Percentiles rank a stretch among this genome's conserved stretches.
Evolutionary conservation across 2,888 invertebrate genomes (phyloP).

Genomic region (Conops quadrifasciatus): DNA sequence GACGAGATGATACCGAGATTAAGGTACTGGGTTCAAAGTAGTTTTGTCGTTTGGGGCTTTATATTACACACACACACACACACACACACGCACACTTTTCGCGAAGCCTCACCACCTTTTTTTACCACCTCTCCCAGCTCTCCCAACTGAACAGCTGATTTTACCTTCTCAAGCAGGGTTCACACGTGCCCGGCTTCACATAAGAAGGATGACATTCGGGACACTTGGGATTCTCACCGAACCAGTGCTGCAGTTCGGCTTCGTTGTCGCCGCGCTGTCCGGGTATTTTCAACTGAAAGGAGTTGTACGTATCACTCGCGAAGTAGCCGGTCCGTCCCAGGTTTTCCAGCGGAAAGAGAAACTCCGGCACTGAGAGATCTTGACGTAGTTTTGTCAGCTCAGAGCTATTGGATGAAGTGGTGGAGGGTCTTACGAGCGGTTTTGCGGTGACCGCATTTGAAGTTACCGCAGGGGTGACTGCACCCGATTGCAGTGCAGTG

Average conservation of each 20-base stretch:
- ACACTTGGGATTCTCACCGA: slow-evolving; percentile 71
- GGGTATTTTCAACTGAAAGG: slow-evolving; percentile 70
- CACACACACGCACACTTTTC: no score
- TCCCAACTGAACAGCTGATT: slow-evolving; percentile 5
- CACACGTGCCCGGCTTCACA: slow-evolving; percentile 71
- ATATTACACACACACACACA: background rate
- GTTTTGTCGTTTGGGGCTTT: background rate
- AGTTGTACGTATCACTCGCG: slow-evolving; percentile 69
- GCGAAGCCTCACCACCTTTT: no score
- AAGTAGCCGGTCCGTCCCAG: slow-evolving; percentile 69
- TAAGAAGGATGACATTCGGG: slow-evolving; percentile 74
- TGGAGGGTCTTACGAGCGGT: background rate
- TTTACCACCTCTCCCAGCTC: no score
- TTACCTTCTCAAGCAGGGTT: slow-evolving; percentile 71
- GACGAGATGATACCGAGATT: background rate
- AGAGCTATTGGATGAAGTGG: background rate
- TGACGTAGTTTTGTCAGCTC: slow-evolving; percentile 69
- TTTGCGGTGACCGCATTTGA: slow-evolving; percentile 36
- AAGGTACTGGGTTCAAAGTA: background rate
- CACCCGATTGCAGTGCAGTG: slow-evolving; percentile 45
- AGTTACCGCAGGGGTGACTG: slow-evolving; percentile 36
- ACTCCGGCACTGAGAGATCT: slow-evolving; percentile 71
- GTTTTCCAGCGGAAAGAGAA: slow-evolving; percentile 70
- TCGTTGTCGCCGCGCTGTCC: slow-evolving; percentile 55
- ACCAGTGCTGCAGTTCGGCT: slow-evolving; percentile 60